A percentile compares a stretch with the other conserved stretches of the same genome.
Conservation (phyloP, 2,113 vertebrate genomes). For the Charina bottae region DNA sequence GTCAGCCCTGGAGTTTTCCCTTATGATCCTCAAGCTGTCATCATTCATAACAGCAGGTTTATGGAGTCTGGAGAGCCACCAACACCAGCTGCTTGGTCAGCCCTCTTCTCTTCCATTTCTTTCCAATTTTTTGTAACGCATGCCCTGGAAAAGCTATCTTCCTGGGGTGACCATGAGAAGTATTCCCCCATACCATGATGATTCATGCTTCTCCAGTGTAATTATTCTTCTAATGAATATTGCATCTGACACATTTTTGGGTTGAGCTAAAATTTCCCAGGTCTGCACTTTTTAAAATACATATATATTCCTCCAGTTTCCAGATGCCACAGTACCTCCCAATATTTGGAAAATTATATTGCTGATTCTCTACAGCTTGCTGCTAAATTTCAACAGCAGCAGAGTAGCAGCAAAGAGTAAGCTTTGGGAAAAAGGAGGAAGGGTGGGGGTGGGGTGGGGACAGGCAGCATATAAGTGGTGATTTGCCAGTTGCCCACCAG, state of each 20-base stretch:
- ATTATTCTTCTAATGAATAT: slow-evolving; percentile 56
- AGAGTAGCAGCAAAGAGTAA: not conserved
- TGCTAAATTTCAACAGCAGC: not conserved
- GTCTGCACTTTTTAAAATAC: not conserved
- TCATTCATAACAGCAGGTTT: slow-evolving; percentile 41
- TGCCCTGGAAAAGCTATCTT: slow-evolving; percentile 36
- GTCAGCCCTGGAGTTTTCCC: slow-evolving; percentile 31
- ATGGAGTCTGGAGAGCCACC: slow-evolving; percentile 38
- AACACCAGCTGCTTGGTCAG: slow-evolving; percentile 36
- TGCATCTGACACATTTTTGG: slow-evolving; percentile 41
- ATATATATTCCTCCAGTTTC: not conserved
- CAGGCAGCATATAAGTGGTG: not conserved
- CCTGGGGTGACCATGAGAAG: slow-evolving; percentile 65
- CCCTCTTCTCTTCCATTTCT: not conserved
- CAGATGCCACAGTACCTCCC: not conserved
- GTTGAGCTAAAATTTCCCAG: slow-evolving; percentile 43
- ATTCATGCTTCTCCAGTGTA: slow-evolving; percentile 34
- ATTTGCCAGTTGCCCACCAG: not conserved
- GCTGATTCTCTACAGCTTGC: not conserved
- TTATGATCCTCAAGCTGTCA: slow-evolving; percentile 36
- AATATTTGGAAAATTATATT: not conserved
- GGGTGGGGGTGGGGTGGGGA: not conserved
- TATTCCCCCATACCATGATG: slow-evolving; percentile 35
- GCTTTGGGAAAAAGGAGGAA: not conserved
- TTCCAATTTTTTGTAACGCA: slow-evolving; percentile 15